Conservation (phyloP, 2,113 vertebrate genomes). For the Thymallus thymallus region DNA sequence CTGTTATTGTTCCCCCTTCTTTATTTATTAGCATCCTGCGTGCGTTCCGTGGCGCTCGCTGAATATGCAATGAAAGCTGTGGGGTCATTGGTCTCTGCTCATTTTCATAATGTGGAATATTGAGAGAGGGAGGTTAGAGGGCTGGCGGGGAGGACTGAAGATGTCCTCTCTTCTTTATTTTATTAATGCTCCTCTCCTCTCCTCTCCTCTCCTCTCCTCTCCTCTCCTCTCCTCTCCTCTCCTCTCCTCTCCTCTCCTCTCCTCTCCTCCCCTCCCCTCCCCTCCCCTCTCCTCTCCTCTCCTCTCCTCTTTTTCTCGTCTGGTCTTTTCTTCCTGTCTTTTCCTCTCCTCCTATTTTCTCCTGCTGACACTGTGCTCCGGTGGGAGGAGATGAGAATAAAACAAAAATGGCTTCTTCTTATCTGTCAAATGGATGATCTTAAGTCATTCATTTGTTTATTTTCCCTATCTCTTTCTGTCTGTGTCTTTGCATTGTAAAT, state of each 20-base stretch:
- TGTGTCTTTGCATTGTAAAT: conserved; percentile 6
- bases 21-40: conserved; percentile 14
- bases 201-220: neutral
- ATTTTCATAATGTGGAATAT: conserved; percentile 76
- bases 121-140: conserved; percentile 23
- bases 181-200: neutral
- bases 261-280: neutral
- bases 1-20: conserved; percentile 29
- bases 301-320: neutral
- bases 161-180: conserved; percentile 12
- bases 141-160: conserved; percentile 8
- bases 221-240: neutral
- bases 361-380: conserved; percentile 21
- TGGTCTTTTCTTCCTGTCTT: neutral
- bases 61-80: conserved; percentile 76
- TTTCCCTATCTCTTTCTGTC: conserved; percentile 3
- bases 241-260: neutral
- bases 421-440: conserved; percentile 24
- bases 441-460: conserved; percentile 30
- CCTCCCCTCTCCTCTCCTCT: neutral
- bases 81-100: conserved; percentile 72
- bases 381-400: conserved; percentile 17
- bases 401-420: conserved; percentile 57
- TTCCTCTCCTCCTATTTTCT: neutral
- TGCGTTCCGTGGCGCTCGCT: conserved; percentile 24